Base-by-base conservation (phyloP, 2,888 invertebrate species). In the Apamea sordens region DNA sequence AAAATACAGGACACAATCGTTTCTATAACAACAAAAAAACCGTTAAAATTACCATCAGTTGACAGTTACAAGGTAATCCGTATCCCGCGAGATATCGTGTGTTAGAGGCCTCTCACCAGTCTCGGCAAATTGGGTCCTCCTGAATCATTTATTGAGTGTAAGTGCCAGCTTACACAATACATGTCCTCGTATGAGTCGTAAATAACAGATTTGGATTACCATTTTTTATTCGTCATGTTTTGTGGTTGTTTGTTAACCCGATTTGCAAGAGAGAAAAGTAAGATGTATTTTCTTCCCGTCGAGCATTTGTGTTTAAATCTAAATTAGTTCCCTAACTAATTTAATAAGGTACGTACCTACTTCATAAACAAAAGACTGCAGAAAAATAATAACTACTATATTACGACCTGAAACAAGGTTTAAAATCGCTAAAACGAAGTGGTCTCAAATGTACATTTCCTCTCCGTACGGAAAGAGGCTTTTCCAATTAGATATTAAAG, bases 61-160 rank as follows among this genome's bases (percentile, higher is more conserved):
- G 15, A 18, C 32, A 18, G 11, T n/a, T 10, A 68, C 44, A 63
- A 41, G 7, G 13, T 64, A 41, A 70, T 74, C 32, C 64, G 72
- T 41, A 68, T 65, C 71, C 71, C 69, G 32, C n/a, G 72, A 81
- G 59, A 67, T 53, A 11, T 4, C 7, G 53, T 63, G 64, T 56
- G n/a, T 36, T 50, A 10, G 10, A 28, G 13, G 11, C 47, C 53
- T 77, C 76, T 83, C 75, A 82, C 73, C 83, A 80, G 73, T 59
- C 68, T 70, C 79, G 73, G 74, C 76, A 88, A 89, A 89, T 89
- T 88, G 85, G 86, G 85, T 84, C 69, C 77, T 69, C 73, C 67
- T 79, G 88, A 86, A 88, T 89, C 84, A 89, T 89, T 86, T 80
- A 89, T 82, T 78, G 80, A 61, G 69, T 79, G 63, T 82, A 85